Conservation (phyloP, 2,888 invertebrate genomes). For the Gastracanthus pulcherrimus region DNA sequence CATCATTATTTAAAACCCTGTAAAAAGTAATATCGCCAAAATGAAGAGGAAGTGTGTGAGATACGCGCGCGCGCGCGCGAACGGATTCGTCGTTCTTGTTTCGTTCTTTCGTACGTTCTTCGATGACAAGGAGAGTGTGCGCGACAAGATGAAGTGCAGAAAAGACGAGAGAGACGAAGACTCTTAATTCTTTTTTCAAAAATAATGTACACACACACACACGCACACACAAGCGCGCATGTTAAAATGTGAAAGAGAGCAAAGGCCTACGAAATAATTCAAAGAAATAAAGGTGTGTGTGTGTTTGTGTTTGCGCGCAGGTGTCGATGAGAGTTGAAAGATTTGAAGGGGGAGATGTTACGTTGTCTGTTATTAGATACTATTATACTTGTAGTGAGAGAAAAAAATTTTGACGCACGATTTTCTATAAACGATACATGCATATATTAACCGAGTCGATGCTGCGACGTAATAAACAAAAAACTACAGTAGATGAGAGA, state of each 20-base stretch:
- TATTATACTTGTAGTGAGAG: constrained; percentile 42
- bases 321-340: neutral
- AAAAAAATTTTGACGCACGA: constrained; percentile 53
- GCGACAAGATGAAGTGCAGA: constrained; percentile 22
- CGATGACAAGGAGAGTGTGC: constrained; percentile 15
- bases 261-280: constrained; percentile 52
- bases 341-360: constrained; percentile 32
- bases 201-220: constrained; percentile 2
- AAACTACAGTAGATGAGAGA: constrained; percentile 13
- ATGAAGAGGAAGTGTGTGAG: constrained; percentile 26
- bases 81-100: constrained; percentile 21
- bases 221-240: neutral
- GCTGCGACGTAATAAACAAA: constrained; percentile 25
- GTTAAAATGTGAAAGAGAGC: constrained; percentile 24
- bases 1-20: constrained; percentile 45
- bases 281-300: constrained; percentile 6
- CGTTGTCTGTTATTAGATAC: constrained; percentile 54
- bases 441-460: constrained; percentile 35
- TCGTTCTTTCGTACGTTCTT: constrained; percentile 17
- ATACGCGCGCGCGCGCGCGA: neutral
- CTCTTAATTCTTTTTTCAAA: constrained; percentile 39
- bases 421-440: constrained; percentile 55
- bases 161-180: constrained; percentile 47
- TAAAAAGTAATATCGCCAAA: constrained; percentile 54
- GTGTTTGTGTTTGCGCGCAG: neutral